phyloP scores from a whole-genome alignment of 2,113 vertebrate genomes.

The Phalacrocorax brasilianus region DNA sequence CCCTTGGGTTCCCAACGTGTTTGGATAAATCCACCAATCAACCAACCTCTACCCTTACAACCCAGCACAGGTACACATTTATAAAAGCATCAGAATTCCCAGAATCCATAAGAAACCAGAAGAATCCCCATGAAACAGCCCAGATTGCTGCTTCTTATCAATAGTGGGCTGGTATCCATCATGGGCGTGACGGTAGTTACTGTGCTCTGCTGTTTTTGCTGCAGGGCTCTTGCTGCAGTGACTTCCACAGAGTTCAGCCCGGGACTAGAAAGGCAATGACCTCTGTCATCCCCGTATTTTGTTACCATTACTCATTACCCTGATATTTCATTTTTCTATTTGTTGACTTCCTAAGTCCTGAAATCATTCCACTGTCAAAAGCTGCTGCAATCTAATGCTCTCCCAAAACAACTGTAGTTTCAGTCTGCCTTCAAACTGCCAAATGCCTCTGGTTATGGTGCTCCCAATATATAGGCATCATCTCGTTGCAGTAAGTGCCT shows the following conservation, averaged over 20 bases:
- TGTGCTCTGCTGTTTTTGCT: not conserved
- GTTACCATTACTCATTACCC: not conserved
- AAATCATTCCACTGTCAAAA: not conserved
- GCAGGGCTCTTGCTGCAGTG: not conserved
- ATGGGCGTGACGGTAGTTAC: no score
- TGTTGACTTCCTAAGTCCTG: not conserved
- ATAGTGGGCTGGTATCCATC: not conserved
- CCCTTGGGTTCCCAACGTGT: not conserved
- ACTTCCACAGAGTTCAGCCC: not conserved
- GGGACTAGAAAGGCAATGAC: not conserved
- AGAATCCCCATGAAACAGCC: not conserved
- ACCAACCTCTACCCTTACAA: not conserved
- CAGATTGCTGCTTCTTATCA: not conserved
- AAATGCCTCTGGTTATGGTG: not conserved
- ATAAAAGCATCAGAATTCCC: not conserved
- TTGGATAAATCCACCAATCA: not conserved
- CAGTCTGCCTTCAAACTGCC: not conserved
- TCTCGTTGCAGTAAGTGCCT: not conserved
- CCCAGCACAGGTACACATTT: not conserved
- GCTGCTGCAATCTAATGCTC: not conserved
- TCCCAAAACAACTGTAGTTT: not conserved
- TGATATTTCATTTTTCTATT: not conserved
- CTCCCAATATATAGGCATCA: not conserved
- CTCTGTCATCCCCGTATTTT: not conserved
- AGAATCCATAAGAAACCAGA: no score